Evolutionary conservation across 2,888 invertebrate genomes (phyloP).

Genomic region (Ornithoptera alexandrae): DNA sequence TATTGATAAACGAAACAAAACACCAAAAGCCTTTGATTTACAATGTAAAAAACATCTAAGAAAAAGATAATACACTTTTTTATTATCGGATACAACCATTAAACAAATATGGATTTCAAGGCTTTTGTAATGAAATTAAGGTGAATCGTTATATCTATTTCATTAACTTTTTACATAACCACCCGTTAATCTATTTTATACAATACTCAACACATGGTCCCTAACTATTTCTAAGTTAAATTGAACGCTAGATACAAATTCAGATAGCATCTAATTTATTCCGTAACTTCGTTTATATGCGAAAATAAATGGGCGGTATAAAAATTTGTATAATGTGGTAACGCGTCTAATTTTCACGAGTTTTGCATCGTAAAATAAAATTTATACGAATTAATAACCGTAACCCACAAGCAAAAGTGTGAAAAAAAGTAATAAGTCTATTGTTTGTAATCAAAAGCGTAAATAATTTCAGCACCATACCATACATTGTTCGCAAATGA

Average conservation of each 20-base stretch:
- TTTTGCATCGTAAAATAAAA: neutral
- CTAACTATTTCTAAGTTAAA: neutral
- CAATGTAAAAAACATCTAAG: no score
- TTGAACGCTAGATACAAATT: neutral
- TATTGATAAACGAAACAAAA: no score
- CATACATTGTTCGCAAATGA: neutral
- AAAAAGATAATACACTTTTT: no score
- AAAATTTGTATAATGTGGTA: neutral
- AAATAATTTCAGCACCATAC: neutral
- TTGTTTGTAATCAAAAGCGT: neutral
- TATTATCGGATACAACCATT: neutral
- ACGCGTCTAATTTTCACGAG: neutral
- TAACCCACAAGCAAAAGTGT: neutral
- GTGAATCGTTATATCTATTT: neutral
- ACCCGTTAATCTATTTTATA: neutral
- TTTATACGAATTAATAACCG: neutral
- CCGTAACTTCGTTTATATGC: neutral
- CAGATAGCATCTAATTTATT: neutral
- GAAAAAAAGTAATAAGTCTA: neutral
- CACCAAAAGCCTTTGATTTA: no score
- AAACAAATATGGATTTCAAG: constrained; percentile 3
- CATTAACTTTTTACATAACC: neutral
- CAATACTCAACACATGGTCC: neutral
- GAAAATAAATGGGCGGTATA: constrained; percentile 1
- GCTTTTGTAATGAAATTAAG: neutral